phyloP scores from a whole-genome alignment of 2,888 invertebrate genomes.

The Meganola albula region DNA sequence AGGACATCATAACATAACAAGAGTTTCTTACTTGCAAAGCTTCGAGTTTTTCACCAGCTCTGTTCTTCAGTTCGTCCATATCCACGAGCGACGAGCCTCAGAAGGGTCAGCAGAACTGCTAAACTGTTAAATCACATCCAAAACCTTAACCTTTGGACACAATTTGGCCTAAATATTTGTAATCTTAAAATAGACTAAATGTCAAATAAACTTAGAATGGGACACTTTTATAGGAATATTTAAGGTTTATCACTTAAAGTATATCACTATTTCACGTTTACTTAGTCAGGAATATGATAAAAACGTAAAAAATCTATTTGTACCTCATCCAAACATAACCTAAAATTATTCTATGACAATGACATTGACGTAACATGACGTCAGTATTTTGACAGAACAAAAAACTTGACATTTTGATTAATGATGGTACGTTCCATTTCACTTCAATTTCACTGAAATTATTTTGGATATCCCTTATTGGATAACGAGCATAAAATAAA shows the following conservation, averaged over 20 bases:
- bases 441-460: too few relatives aligned
- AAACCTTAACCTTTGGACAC: slow-evolving; percentile 73
- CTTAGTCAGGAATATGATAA: too few relatives aligned
- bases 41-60: slow-evolving; percentile 68
- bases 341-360: slow-evolving; percentile 34
- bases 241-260: slow-evolving; percentile 19
- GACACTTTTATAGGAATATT: slow-evolving; percentile 25
- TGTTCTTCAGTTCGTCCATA: slow-evolving; percentile 68
- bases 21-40: slow-evolving; percentile 66
- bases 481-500: too few relatives aligned
- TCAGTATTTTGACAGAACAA: too few relatives aligned
- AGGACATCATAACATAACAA: slow-evolving; percentile 35
- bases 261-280: slow-evolving; percentile 17
- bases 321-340: slow-evolving; percentile 56
- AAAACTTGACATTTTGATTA: slow-evolving; percentile 33
- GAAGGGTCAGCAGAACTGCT: slow-evolving; percentile 45
- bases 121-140: slow-evolving; percentile 51
- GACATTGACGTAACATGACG: too few relatives aligned
- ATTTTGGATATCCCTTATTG: too few relatives aligned
- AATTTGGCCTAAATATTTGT: slow-evolving; percentile 59
- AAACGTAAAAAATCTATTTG: slow-evolving; percentile 36
- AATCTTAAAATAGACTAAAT: slow-evolving; percentile 64
- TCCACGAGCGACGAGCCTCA: slow-evolving; percentile 40
- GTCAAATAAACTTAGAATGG: slow-evolving; percentile 34
- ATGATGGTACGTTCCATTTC: slow-evolving; percentile 16